Evolutionary conservation across 2,113 vertebrate species (phyloP), one percentile per base, ranked within the genome.

Genomic region (Athene cunicularia): DNA sequence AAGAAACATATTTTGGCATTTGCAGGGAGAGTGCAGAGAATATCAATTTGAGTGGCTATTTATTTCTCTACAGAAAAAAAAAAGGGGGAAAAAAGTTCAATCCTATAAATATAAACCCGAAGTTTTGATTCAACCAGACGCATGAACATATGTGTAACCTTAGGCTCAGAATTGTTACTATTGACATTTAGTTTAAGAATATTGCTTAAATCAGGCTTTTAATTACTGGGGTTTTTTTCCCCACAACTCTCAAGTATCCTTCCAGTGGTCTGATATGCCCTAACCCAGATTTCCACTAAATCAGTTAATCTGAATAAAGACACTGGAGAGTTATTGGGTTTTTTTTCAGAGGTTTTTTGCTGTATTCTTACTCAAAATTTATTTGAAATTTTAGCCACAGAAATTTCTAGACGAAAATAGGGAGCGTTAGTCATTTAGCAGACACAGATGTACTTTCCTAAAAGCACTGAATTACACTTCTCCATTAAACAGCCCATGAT

Each of bases 151-250:
- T 56, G 47, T 56, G 43, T 81, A 89, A 91, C 64, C 49, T 84
- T 72, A 84, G 64, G 67, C 72, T 88, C 56, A 60, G 35, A 86
- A 92, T 79, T 80, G 41, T 92, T 89, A 50, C 27, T 77, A 60
- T 37, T 94, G 72, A 94, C 60, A 89, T 94, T 91, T 93, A 64
- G 9, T 71, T 77, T 56, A 86, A 77, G 45, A 75, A 77, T 86
- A 60, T 59, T 90, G 22, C 32, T 91, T 80, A 84, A 95, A 92
- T 77, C 9, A 10, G 9, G 33, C 28, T 88, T 62, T 92, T 95
- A 88, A 84, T 77, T 90, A 45, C 30, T 64, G 20, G 0, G 37
- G 15, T 4, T 45, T 32, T 84, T 90, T 64, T 5, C 5, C n/a
- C 26, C 43, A 49, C 49, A 52, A 14, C 16, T 80, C 59, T 56